Evolutionary conservation across 2,888 invertebrate species (phyloP).

Genomic region (Hermodice carunculata): DNA sequence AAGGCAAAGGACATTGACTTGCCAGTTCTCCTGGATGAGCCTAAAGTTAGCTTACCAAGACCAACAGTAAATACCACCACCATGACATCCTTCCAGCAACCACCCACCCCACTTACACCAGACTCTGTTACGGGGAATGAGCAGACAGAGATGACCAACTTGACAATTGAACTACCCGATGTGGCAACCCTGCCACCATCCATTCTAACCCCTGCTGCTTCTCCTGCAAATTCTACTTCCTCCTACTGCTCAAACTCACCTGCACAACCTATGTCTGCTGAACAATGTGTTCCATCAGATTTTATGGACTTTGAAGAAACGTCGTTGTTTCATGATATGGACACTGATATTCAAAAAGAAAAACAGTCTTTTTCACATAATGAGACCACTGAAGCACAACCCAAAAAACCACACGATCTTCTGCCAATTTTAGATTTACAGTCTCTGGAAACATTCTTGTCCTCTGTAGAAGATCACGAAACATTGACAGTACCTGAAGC

Average conservation of each 20-base stretch:
- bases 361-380: background rate
- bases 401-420: background rate
- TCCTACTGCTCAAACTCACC: background rate
- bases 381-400: background rate
- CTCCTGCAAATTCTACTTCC: conserved; percentile 13
- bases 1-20: background rate
- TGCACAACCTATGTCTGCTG: background rate
- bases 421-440: conserved; percentile 6
- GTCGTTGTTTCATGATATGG: conserved; percentile 1
- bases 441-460: conserved; percentile 13
- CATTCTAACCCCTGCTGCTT: conserved; percentile 31
- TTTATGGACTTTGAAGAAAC: conserved; percentile 7
- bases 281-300: background rate
- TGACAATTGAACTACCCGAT: conserved; percentile 21
- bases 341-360: background rate
- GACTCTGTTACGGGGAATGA: conserved; percentile 17
- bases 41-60: background rate
- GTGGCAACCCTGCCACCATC: conserved; percentile 12
- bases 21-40: background rate
- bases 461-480: background rate
- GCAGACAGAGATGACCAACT: background rate
- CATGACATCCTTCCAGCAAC: conserved; percentile 8
- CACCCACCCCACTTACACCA: conserved; percentile 23
- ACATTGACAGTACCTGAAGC: background rate
- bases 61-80: background rate